These are phyloP conservation scores for Stegodyphus mimosarum DNA, from an alignment of 1,140 invertebrate genomes.

Conservation along the genomic window DNA sequence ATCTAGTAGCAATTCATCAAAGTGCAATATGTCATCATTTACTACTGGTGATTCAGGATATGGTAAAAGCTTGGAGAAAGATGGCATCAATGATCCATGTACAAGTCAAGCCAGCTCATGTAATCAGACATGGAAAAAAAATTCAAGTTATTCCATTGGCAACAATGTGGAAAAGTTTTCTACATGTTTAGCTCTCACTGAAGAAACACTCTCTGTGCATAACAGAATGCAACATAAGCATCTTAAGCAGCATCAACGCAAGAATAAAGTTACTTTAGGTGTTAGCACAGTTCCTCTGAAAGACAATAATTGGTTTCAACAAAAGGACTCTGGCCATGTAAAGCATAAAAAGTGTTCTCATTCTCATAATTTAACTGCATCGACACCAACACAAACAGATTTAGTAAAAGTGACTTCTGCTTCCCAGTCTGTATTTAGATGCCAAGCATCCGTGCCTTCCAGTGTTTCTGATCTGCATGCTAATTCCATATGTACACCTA, in stretches of 20 bases:
- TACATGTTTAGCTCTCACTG: slow-evolving; percentile 47
- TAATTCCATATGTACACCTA: neutral
- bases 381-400: slow-evolving; percentile 6
- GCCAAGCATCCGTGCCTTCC: neutral
- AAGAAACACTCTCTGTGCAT: slow-evolving; percentile 44
- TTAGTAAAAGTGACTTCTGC: neutral
- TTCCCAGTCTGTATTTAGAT: neutral
- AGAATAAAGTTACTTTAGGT: neutral
- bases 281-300: neutral
- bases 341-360: slow-evolving; percentile 19
- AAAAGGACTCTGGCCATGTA: neutral
- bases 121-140: slow-evolving; percentile 8
- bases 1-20: slow-evolving; percentile 61
- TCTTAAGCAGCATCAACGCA: slow-evolving; percentile 34
- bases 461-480: neutral
- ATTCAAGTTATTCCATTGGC: neutral
- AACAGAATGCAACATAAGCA: slow-evolving; percentile 56
- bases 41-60: slow-evolving; percentile 64
- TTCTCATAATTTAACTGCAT: neutral
- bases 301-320: slow-evolving; percentile 19
- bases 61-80: slow-evolving; percentile 46
- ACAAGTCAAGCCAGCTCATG: slow-evolving; percentile 3
- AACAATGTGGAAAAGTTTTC: slow-evolving; percentile 35
- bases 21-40: slow-evolving; percentile 54
- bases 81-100: slow-evolving; percentile 5